Conservation (phyloP, 2,113 vertebrate genomes). For the Pteropus alecto region DNA sequence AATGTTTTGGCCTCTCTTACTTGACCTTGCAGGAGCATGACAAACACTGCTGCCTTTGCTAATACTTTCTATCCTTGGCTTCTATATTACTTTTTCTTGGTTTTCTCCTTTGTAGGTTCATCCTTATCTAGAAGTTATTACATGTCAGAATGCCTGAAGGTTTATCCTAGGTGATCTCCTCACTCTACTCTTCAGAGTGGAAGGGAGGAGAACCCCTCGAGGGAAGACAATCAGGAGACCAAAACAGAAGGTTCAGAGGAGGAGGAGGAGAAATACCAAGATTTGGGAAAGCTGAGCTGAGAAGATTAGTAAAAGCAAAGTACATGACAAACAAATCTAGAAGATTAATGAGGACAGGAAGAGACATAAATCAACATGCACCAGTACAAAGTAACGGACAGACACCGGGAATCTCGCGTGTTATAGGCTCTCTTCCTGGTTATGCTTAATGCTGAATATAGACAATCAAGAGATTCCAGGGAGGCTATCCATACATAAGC, state of each 20-base stretch:
- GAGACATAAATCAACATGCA: neutral
- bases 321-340: neutral
- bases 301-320: neutral
- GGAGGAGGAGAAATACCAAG: neutral
- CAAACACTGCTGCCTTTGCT: neutral
- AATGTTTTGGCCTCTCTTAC: neutral
- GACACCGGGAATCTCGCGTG: neutral
- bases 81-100: neutral
- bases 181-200: neutral
- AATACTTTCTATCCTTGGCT: neutral
- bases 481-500: neutral
- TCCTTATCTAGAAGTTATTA: neutral
- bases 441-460: neutral
- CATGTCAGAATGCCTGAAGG: neutral
- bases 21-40: neutral
- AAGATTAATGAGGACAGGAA: neutral
- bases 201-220: neutral
- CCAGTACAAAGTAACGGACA: neutral
- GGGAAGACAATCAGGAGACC: neutral
- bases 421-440: neutral
- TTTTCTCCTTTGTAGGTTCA: neutral
- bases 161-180: neutral
- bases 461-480: neutral
- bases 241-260: neutral
- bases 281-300: neutral